These are phyloP conservation scores for Actinemys pallida DNA, from an alignment of 2,113 vertebrate genomes.

Conservation along the genomic window DNA sequence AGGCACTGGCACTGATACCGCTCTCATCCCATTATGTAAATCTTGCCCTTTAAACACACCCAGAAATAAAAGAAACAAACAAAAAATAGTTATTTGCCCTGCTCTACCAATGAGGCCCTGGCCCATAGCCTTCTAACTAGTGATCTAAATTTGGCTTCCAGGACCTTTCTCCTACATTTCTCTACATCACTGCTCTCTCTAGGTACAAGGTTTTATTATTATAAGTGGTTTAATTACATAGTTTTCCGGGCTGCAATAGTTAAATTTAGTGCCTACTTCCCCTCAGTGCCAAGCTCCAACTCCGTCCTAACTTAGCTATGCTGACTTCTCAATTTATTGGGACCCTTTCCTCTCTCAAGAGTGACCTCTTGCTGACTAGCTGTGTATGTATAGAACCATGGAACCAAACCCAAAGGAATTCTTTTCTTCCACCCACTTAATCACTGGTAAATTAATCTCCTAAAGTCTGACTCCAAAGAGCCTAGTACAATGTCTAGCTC, in stretches of 20 bases:
- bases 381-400: background rate
- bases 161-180: fast-evolving
- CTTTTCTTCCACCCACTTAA: background rate
- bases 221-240: too few relatives aligned
- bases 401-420: background rate
- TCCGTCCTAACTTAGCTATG: background rate
- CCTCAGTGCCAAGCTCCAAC: background rate
- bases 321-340: background rate
- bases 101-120: background rate
- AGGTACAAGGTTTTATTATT: background rate
- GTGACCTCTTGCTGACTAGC: fast-evolving
- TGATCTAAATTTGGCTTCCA: fast-evolving
- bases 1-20: too few relatives aligned
- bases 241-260: background rate
- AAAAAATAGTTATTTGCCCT: background rate
- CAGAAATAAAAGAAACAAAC: background rate
- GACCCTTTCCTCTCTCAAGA: background rate
- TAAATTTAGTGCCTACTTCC: background rate
- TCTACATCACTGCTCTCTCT: background rate
- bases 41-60: background rate
- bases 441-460: background rate
- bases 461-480: background rate
- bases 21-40: too few relatives aligned
- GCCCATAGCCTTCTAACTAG: background rate
- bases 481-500: background rate